Base-by-base conservation (phyloP, 2,113 vertebrate genomes). In the Phaethon lepturus region DNA sequence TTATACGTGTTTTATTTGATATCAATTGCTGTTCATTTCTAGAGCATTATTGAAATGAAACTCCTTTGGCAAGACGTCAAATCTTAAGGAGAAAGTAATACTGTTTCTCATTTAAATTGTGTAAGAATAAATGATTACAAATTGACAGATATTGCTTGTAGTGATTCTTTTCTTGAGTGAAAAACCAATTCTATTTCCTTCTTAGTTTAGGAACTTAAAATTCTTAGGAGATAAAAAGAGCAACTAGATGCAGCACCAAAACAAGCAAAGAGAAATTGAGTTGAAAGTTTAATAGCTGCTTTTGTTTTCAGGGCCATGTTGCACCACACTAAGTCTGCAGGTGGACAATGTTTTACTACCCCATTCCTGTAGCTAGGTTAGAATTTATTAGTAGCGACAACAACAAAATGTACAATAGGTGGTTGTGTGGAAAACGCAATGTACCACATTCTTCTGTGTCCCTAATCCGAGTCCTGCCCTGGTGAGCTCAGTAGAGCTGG, bases 161-260 rank as follows among this genome's bases (percentile, higher is more conserved):
- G 80, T 93, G 64, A 66, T 87, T 93, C 55, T 71, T 91, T 94
- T 82, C 31, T 68, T 17, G 47, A 91, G 28, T 85, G 88, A 77
- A 80, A 74, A 93, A 69, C 0, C 80, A 93, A 68, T 96, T 93
- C 50, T 93, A 55, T 73, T 90, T 73, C 71, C 55, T 96, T 90
- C 73, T 95, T 95, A 95, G 92, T 77, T 74, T 82, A 94, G 80
- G 47, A 93, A 45, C 40, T 82, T 95, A 72, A 96, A 91, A 78
- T 96, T 95, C 87, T 75, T 66, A 92, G 63, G 73, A 93, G 58
- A 81, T 42, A 71, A 53, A 50, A 94, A 86, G 13, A 94, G 56
- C 85, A 93, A 42, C 28, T 74, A 64, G 24, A 38, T 5, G 3
- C 56, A 74, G 25, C 23, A 17, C 4, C 13, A 74, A 38, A 28